Evolutionary conservation across 2,888 invertebrate species (phyloP), one percentile per base, ranked within the genome.

Genomic region (Torymus auratus): DNA sequence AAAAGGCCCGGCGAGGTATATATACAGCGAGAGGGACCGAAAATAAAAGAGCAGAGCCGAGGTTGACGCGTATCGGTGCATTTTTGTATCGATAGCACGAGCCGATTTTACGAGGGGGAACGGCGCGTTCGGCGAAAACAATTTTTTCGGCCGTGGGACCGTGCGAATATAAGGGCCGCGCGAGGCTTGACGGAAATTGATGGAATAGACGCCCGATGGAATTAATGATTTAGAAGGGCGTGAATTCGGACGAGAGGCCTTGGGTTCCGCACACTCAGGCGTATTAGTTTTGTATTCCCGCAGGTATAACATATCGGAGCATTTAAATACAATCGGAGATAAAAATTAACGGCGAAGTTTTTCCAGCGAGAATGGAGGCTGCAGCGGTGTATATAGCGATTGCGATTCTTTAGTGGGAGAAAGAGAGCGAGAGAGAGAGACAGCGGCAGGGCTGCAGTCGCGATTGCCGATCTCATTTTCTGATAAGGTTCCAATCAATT

Each of bases 401-500:
- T n/a, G 41, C 41, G 41, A 41, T 41, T 41, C 41, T 41, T 41
- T 41, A 41, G 41, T 0, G 41, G 41, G 1, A 41, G 41, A 41
- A 41, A 41, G 41, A 41, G 41, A 41, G 41, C 5, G 41, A 41
- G 41, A 41, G 41, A 41, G 41, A 41, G 7, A 41, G 41, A 5
- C 41, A 41, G 41, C 41, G 41, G 7, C 7, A 41, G 7, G 41
- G 41, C n/a, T n/a, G n/a, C 41, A 41, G 5, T 7, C 7, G 41
- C 41, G 41, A 41, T 41, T 41, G 41, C 41, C 41, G 78, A 79
- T 73, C 60, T 20, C 68, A 73, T 73, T 73, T 69, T 62, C 62
- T 68, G 73, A 79, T 79, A 79, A 69, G 2, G 41, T 69, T 56
- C 56, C 53, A 53, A 61, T 62, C 55, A 56, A 73, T 55, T 61